phyloP scores from a whole-genome alignment of 2,797 vertebrate genomes.

The Hozukius guyotensis region DNA sequence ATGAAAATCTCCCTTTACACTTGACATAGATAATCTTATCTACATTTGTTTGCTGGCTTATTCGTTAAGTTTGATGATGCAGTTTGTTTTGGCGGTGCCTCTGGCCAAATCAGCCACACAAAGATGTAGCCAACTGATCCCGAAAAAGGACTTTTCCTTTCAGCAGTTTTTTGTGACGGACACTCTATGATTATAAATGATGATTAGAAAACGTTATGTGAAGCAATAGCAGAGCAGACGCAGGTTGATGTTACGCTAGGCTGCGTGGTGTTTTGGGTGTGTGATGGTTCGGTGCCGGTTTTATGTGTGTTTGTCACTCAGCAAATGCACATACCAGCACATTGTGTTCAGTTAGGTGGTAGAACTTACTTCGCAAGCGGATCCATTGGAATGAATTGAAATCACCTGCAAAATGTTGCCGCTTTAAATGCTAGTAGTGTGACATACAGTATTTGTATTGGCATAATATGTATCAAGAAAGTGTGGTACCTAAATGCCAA shows the following conservation, averaged over 20 bases:
- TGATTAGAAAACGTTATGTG: not conserved
- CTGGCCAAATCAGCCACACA: constrained; percentile 2
- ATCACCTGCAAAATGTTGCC: not conserved
- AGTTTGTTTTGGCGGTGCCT: constrained; percentile 26
- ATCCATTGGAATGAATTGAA: not conserved
- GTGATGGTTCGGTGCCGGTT: not conserved
- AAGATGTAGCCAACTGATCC: constrained; percentile 25
- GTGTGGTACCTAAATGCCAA: not conserved
- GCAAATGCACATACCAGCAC: constrained; percentile 60
- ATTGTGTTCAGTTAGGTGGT: not conserved
- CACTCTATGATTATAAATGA: not conserved
- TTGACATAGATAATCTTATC: not conserved
- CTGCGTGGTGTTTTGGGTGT: not conserved
- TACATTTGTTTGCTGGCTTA: constrained; percentile 1
- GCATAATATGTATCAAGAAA: not conserved
- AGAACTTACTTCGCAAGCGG: not conserved
- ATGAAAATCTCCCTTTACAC: constrained; percentile 41
- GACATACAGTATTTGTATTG: not conserved
- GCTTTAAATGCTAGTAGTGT: not conserved
- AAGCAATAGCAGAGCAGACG: constrained; percentile 47
- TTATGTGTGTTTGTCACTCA: constrained; percentile 76
- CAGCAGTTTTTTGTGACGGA: not conserved
- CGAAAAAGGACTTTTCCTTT: not conserved
- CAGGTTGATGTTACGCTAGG: not conserved
- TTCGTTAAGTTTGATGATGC: constrained; percentile 2